These are phyloP conservation scores for Malurus cyaneus DNA, from an alignment of 2,113 vertebrate genomes.

Conservation along the genomic window DNA sequence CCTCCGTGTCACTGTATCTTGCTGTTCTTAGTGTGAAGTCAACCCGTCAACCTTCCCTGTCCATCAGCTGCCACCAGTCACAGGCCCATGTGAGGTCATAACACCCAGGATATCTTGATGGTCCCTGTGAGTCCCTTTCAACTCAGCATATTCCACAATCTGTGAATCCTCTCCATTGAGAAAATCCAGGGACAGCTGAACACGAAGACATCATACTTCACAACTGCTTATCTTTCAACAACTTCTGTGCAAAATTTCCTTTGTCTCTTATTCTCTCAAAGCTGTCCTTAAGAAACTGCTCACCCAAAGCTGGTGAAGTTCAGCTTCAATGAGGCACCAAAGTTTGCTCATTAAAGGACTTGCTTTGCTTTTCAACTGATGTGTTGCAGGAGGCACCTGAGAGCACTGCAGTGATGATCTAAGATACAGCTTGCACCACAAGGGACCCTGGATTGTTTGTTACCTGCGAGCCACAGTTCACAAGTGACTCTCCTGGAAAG, in stretches of 20 bases:
- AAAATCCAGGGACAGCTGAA: not conserved
- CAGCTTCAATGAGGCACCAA: not conserved
- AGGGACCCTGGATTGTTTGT: not conserved
- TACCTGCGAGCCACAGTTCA: not conserved
- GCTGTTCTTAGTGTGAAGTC: not conserved
- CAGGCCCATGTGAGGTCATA: not conserved
- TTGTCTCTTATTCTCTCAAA: not conserved
- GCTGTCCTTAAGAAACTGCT: not conserved
- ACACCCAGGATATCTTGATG: not conserved
- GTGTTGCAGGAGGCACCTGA: not conserved
- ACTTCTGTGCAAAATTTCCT: not conserved
- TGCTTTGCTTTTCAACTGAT: not conserved
- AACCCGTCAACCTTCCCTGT: not conserved
- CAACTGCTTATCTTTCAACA: not conserved
- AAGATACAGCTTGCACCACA: not conserved
- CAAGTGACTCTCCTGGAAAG: slow-evolving; percentile 13
- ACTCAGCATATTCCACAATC: not conserved
- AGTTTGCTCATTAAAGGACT: not conserved
- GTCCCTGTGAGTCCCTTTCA: not conserved
- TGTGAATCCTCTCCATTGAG: not conserved
- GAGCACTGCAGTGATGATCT: not conserved
- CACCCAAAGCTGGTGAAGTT: not conserved
- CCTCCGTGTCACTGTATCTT: not conserved
- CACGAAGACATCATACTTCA: rapidly evolving
- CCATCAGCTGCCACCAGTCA: not conserved